phyloP scores from a whole-genome alignment of 2,797 vertebrate genomes.

The Apogon hyalosoma region DNA sequence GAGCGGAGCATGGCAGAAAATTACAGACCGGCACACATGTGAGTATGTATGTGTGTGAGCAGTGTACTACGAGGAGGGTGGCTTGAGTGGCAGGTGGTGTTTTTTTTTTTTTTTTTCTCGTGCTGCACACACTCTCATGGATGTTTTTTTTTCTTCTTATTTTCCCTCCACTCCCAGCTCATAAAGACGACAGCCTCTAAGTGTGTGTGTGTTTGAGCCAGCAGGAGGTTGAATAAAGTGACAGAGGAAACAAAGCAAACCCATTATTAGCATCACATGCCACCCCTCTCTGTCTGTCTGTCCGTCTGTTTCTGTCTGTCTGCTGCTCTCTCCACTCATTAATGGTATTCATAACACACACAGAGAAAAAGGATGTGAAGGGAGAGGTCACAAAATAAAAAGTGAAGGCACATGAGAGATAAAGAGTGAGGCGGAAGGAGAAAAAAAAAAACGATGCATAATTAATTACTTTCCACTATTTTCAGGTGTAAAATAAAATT shows the following conservation, averaged over 20 bases:
- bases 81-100: conserved; percentile 76
- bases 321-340: conserved; percentile 36
- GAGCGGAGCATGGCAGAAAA: conserved; percentile 63
- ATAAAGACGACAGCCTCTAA: conserved; percentile 36
- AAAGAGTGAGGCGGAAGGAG: conserved; percentile 47
- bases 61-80: conserved; percentile 64
- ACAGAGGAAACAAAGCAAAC: conserved; percentile 64
- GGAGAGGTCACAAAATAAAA: conserved; percentile 40
- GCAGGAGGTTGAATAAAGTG: conserved; percentile 64
- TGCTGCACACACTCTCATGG: conserved; percentile 47
- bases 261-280: conserved; percentile 66
- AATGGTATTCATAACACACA: conserved; percentile 45
- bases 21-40: conserved; percentile 59
- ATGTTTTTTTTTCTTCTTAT: conserved; percentile 42
- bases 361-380: conserved; percentile 14
- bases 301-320: conserved; percentile 20
- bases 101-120: conserved; percentile 63
- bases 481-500: conserved; percentile 19
- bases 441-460: conserved; percentile 54
- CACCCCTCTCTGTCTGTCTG: not conserved
- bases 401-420: conserved; percentile 45
- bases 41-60: conserved; percentile 34
- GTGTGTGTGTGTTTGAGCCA: conserved; percentile 42
- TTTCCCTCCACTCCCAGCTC: conserved; percentile 29
- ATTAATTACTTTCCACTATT: conserved; percentile 49